Evolutionary conservation across 2,888 invertebrate genomes (phyloP), one percentile per base, ranked within the genome.

Genomic region (Nymphalis c-album): DNA sequence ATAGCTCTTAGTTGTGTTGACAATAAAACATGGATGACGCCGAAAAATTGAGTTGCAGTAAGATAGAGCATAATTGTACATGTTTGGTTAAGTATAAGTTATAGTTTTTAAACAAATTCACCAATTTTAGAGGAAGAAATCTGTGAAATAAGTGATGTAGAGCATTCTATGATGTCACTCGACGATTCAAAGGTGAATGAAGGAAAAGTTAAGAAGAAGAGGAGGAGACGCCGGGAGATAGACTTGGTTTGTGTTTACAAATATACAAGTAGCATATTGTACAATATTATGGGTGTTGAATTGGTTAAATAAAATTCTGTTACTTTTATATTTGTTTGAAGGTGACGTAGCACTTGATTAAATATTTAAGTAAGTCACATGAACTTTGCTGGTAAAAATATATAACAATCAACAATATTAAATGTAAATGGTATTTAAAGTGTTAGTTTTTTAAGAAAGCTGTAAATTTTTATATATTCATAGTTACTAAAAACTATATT

Each of bases 1-100:
- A 20, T 4, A 20, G 53, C 17, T 16, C 10, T 22, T 22, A 26
- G 22, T 53, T 16, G 13, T 26, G 5, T 13, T 35, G n/a, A 40
- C 17, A 17, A 66, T 48, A 61, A 48, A 69, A 55, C 48, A 87
- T 90, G 88, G 91, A 91, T 51, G 85, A 88, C 26, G 67, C 88
- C 67, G 90, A 90, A 71, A 90, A 90, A 83, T 74, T 91, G 63
- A 91, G 90, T 81, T 91, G 91, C 73, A 91, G 91, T 91, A 75
- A 87, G 91, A 60, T 51, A 16, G 50, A 69, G n/a, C 16, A 46
- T n/a, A 22, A 8, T n/a, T 31, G 20, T 16, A 20, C 20, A 47
- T 35, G 20, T 31, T 53, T 50, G 18, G 46, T 47, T n/a, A 35
- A 7, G n/a, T 22, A 35, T 26, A 48, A 61, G 5, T 18, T n/a